Conservation (phyloP, 1,140 invertebrate genomes). For the Asbolus verrucosus region DNA sequence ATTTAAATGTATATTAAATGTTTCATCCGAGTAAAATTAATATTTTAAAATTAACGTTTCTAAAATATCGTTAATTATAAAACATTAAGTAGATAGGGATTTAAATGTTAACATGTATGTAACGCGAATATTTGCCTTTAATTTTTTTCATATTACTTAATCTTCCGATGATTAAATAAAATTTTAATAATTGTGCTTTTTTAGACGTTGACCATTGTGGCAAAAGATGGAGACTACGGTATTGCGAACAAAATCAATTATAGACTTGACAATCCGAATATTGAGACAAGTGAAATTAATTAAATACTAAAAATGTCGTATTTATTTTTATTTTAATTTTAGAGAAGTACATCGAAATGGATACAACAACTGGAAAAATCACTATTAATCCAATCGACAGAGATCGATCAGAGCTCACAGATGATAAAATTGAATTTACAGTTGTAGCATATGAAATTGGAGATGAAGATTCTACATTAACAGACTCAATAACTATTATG, state of each 20-base stretch:
- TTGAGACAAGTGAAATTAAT: background rate
- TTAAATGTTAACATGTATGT: too few relatives aligned
- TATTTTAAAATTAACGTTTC: too few relatives aligned
- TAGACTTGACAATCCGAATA: conserved; percentile 1
- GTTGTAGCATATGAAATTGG: conserved; percentile 19
- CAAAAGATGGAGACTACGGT: conserved; percentile 28
- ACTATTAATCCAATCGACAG: background rate
- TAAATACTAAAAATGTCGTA: background rate
- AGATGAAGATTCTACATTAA: background rate
- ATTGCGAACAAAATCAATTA: conserved; percentile 17
- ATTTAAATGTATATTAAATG: too few relatives aligned
- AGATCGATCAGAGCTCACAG: conserved; percentile 6
- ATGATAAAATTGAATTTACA: conserved; percentile 6
- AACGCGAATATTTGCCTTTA: too few relatives aligned
- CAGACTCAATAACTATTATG: background rate
- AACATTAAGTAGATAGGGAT: too few relatives aligned
- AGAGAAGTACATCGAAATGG: background rate
- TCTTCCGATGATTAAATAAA: too few relatives aligned
- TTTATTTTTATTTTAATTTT: conserved; percentile 11
- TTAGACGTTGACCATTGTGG: conserved; percentile 9
- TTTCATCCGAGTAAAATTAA: too few relatives aligned
- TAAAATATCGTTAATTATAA: too few relatives aligned
- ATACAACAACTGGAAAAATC: background rate
- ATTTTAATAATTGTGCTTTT: too few relatives aligned
- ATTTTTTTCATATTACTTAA: too few relatives aligned